These are phyloP conservation scores for Drosophila emarginata DNA, from an alignment of 2,888 invertebrate species.

Conservation along the genomic window DNA sequence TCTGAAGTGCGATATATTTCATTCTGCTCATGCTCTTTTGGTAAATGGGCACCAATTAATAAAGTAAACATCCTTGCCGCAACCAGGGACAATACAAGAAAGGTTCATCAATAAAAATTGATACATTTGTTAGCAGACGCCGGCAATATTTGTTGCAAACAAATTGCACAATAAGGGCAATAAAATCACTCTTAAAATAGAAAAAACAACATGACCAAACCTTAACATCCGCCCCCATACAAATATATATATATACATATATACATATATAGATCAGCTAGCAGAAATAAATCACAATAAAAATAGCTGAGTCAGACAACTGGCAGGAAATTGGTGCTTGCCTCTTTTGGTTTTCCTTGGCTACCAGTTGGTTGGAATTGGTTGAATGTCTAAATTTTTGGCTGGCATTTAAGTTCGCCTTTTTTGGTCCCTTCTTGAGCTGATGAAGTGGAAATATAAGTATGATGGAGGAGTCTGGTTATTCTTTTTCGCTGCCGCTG, in stretches of 20 bases:
- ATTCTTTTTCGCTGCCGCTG: not conserved
- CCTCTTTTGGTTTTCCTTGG: not conserved
- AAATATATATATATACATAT: not conserved
- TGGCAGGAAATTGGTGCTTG: slow-evolving; percentile 10
- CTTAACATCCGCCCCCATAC: slow-evolving; percentile 1
- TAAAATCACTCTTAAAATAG: slow-evolving; percentile 30
- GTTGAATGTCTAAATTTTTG: not conserved
- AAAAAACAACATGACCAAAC: slow-evolving; percentile 3
- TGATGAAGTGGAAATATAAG: slow-evolving; percentile 24
- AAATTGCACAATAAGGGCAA: slow-evolving; percentile 24
- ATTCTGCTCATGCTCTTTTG: not conserved
- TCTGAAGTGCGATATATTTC: not conserved
- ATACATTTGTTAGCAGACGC: slow-evolving; percentile 36
- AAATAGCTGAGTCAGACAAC: slow-evolving; percentile 35
- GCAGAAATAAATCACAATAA: slow-evolving; percentile 53
- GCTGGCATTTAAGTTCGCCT: slow-evolving; percentile 41
- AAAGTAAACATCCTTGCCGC: slow-evolving; percentile 13
- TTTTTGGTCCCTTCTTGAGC: slow-evolving; percentile 8
- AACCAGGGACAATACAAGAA: not conserved
- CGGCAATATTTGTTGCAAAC: slow-evolving; percentile 15
- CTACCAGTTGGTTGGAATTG: not conserved
- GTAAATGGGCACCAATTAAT: slow-evolving; percentile 37
- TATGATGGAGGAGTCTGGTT: not conserved
- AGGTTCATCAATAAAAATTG: slow-evolving; percentile 26
- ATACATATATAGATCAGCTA: slow-evolving; percentile 2